Base-by-base conservation (phyloP, 2,888 invertebrate genomes). In the Nymphalis c-album region DNA sequence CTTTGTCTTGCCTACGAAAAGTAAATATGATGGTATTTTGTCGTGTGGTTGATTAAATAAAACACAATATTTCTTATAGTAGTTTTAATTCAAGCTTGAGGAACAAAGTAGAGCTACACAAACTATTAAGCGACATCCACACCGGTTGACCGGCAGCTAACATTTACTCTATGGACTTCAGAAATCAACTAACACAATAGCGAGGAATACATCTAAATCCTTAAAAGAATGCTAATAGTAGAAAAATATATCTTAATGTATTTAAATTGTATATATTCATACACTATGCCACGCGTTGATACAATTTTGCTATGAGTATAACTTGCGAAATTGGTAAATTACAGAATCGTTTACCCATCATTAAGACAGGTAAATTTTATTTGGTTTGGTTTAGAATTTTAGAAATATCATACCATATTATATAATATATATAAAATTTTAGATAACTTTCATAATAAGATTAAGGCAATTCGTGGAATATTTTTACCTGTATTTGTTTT, bases 101-200 rank as follows among this genome's bases (percentile, higher is more conserved):
- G 82, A 85, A 87, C 83, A 85, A 86, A 87, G 81, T 82, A 87
- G 85, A 81, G 85, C 90, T 88, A 91, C 90, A 88, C 84, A 90
- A 85, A 77, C 79, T 82, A 81, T 77, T 67, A 82, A 84, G 81
- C 83, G 75, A 82, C 79, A 80, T 68, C 70, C 75, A 76, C 75
- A 71, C 76, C 75, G 76, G 68, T 45, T 72, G 64, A 68, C 64
- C 74, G 72, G 73, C 72, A 60, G 74, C 73, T 75, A 76, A 76
- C 71, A 77, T 72, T 73, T 68, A 76, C 78, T 78, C 65, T 67
- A 67, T 67, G 67, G 63, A 67, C 63, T 63, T 45, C 60, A 60
- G 47, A 68, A 64, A 55, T 55, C 47, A 70, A 70, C 59, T 70
- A 63, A 71, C 48, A 60, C 59, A 35, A 55, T 55, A 59, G 55